Evolutionary conservation across 1,140 invertebrate genomes (phyloP).

Genomic region (Uloborus diversus): DNA sequence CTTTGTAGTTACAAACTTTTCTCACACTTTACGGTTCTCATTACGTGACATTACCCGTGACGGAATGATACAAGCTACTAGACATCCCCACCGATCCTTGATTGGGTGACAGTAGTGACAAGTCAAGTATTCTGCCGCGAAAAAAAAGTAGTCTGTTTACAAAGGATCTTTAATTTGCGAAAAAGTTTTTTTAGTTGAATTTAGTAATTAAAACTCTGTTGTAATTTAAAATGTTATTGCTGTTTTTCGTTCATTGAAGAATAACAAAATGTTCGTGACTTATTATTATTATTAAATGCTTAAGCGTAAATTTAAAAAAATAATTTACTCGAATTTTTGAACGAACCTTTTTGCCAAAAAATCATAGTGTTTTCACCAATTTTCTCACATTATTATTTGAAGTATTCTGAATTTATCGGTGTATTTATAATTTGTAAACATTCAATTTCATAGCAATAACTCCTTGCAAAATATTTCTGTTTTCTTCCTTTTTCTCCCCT

Average conservation of each 20-base stretch:
- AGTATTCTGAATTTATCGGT: too few relatives aligned
- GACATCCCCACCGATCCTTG: neutral
- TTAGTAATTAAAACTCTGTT: neutral
- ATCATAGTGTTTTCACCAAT: too few relatives aligned
- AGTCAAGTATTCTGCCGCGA: neutral
- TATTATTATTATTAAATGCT: neutral
- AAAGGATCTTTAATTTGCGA: neutral
- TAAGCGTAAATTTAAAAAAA: neutral
- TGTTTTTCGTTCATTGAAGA: neutral
- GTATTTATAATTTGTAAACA: too few relatives aligned
- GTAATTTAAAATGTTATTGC: neutral
- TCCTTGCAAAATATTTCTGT: too few relatives aligned
- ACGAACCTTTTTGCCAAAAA: too few relatives aligned
- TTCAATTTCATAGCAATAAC: too few relatives aligned
- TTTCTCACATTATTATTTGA: too few relatives aligned
- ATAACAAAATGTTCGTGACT: neutral
- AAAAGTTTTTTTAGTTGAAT: neutral
- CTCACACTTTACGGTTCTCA: too few relatives aligned
- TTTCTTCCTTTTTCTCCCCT: too few relatives aligned
- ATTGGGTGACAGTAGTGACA: neutral
- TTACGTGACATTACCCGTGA: neutral
- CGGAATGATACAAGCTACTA: conserved; percentile 9
- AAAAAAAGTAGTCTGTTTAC: neutral
- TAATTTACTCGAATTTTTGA: too few relatives aligned
- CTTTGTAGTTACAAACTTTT: neutral